A percentile compares a stretch with the other conserved stretches of the same genome.
Evolutionary conservation across 2,888 invertebrate genomes (phyloP).

Genomic region (Nomada fabriciana): DNA sequence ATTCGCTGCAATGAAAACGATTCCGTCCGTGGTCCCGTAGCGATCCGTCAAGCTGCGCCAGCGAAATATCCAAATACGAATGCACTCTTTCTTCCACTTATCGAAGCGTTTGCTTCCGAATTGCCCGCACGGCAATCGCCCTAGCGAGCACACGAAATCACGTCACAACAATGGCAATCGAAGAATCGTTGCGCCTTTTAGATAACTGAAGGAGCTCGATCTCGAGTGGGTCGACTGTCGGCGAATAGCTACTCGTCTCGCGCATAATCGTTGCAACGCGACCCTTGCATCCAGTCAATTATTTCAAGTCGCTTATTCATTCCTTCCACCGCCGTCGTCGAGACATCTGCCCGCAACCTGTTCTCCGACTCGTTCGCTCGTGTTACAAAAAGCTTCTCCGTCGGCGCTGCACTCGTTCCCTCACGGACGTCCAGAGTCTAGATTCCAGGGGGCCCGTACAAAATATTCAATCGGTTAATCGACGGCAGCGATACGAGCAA

Average conservation of each 20-base stretch:
- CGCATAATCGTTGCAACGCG: background rate
- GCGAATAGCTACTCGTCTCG: background rate
- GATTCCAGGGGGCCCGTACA: too few species aligned
- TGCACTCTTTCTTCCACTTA: too few species aligned
- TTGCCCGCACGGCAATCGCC: too few species aligned
- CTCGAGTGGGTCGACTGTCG: background rate
- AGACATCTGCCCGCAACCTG: background rate
- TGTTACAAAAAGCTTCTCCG: background rate
- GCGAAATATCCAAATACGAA: too few species aligned
- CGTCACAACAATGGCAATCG: background rate
- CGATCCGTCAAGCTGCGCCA: too few species aligned
- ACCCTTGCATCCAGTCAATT: background rate
- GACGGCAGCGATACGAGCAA: background rate
- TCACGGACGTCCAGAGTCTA: background rate
- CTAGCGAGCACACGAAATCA: too few species aligned
- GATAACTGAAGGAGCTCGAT: slow-evolving; percentile 1
- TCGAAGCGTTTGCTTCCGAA: too few species aligned
- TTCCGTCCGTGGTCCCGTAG: background rate
- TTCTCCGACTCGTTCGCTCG: background rate
- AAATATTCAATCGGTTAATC: background rate
- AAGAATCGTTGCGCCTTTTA: slow-evolving; percentile 2
- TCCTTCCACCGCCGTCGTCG: background rate
- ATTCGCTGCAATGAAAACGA: background rate
- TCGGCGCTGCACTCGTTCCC: background rate
- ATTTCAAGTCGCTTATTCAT: background rate